phyloP scores from a whole-genome alignment of 64 coral and sea anemone species.

The Stichodactyla mertensii region DNA sequence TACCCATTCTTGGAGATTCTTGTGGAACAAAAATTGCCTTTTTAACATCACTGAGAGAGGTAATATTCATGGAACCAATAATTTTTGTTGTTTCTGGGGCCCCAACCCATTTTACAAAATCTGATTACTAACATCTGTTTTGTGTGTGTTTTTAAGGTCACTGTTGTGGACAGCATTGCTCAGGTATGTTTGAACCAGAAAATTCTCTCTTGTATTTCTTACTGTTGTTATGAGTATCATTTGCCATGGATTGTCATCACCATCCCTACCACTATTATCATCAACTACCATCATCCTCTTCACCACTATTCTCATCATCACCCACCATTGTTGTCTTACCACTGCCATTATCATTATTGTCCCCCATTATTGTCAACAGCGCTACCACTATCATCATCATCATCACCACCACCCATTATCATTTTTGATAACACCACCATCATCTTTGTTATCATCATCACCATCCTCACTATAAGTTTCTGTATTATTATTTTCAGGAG shows the following conservation, averaged over 20 bases:
- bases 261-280: too few species aligned
- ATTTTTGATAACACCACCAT: too few species aligned
- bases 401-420: too few species aligned
- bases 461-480: neutral
- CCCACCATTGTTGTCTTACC: too few species aligned
- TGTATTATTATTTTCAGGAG: constrained; percentile 41
- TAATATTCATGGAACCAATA: constrained; percentile 22
- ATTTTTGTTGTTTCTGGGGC: neutral
- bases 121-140: neutral
- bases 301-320: too few species aligned
- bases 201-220: neutral
- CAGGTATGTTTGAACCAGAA: constrained; percentile 34
- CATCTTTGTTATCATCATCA: too few species aligned
- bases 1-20: constrained; percentile 87
- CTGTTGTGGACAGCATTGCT: constrained; percentile 58
- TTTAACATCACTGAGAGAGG: constrained; percentile 91
- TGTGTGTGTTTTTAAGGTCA: constrained; percentile 29
- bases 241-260: too few species aligned
- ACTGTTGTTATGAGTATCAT: neutral
- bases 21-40: constrained; percentile 74
- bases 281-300: too few species aligned
- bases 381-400: too few species aligned
- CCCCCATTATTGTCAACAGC: too few species aligned
- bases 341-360: too few species aligned
- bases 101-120: neutral